These are phyloP conservation scores for Clarias macrocephalus DNA, from an alignment of 2,113 vertebrate species.

Conservation along the genomic window DNA sequence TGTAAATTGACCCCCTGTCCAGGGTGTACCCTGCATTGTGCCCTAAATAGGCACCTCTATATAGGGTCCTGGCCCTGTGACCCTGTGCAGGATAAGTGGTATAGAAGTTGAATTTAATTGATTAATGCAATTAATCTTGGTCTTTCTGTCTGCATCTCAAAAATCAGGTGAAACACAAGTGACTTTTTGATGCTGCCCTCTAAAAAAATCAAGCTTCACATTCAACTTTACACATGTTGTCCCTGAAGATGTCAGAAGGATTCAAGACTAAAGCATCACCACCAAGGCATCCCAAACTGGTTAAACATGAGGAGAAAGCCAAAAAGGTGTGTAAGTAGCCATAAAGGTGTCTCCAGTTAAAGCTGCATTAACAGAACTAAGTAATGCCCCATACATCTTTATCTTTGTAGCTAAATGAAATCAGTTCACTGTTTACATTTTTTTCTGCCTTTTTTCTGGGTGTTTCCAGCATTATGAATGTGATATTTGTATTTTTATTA, in stretches of 20 bases:
- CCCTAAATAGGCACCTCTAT: no score
- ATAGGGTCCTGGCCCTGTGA: no score
- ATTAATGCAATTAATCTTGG: background rate
- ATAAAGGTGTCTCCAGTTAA: background rate
- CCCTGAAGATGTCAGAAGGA: conserved; percentile 52
- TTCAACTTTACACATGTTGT: conserved; percentile 53
- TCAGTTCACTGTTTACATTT: background rate
- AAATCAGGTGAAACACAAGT: background rate
- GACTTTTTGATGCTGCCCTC: conserved; percentile 60
- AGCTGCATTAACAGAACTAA: background rate
- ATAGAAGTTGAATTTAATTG: background rate
- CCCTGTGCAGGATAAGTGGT: no score
- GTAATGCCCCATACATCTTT: background rate
- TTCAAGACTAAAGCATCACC: conserved; percentile 62
- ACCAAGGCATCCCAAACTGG: conserved; percentile 57
- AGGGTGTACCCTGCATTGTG: no score
- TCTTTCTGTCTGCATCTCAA: background rate
- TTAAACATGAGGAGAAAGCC: conserved; percentile 56
- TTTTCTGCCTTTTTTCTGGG: no score
- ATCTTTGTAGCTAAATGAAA: background rate
- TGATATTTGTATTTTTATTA: no score
- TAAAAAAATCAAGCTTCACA: conserved; percentile 36
- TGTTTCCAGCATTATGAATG: no score
- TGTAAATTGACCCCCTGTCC: no score
- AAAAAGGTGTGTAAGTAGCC: conserved; percentile 58